Percentiles rank a stretch among this genome's conserved stretches.
Conservation (phyloP, 2,888 invertebrate species). For the Cryptus viduatorius region DNA sequence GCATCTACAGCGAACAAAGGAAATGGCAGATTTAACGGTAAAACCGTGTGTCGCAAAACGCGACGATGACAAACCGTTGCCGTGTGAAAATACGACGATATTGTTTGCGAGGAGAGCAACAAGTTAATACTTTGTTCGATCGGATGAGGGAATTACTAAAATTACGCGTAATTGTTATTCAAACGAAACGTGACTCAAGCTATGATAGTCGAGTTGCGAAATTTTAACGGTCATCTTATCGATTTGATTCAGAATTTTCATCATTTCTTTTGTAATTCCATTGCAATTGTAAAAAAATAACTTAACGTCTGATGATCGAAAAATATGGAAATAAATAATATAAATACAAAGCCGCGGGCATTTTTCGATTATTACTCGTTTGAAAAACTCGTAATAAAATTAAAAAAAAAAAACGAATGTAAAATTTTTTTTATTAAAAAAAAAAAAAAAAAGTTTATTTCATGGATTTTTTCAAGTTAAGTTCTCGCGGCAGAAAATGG, state of each 20-base stretch:
- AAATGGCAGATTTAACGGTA: slow-evolving; percentile 33
- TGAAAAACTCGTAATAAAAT: too few species aligned
- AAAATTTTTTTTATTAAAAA: too few species aligned
- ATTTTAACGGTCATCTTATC: background rate
- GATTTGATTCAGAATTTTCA: background rate
- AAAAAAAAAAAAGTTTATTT: too few species aligned
- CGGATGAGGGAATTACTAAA: background rate
- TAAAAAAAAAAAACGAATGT: too few species aligned
- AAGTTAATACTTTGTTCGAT: background rate
- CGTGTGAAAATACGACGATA: slow-evolving; percentile 27
- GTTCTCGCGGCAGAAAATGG: too few species aligned
- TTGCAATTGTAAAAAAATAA: too few species aligned
- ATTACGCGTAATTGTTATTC: slow-evolving; percentile 2
- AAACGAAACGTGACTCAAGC: background rate
- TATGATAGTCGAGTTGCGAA: background rate
- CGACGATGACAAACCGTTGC: slow-evolving; percentile 22
- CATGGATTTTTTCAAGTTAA: too few species aligned
- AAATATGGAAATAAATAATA: too few species aligned
- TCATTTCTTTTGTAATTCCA: background rate
- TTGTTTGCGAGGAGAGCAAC: background rate
- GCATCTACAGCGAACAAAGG: slow-evolving; percentile 66
- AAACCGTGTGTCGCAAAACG: slow-evolving; percentile 45
- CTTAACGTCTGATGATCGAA: too few species aligned
- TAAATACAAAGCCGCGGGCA: too few species aligned
- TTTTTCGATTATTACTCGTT: too few species aligned